Conservation (phyloP, 53 echinoderm and acorn worm genomes). For the Stichopus horrens region DNA sequence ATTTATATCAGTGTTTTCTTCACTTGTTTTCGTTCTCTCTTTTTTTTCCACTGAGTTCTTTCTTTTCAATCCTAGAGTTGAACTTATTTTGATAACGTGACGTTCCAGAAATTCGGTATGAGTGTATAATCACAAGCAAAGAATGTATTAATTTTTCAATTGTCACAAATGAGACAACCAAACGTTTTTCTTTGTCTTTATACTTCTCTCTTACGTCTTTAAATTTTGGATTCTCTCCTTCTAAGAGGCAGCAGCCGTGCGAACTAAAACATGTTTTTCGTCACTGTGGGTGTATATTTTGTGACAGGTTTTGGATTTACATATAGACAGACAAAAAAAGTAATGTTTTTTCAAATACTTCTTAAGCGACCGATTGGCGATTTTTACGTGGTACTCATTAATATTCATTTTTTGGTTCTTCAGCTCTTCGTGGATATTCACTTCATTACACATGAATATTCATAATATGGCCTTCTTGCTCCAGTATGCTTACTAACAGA, state of each 20-base stretch:
- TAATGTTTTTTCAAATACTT: not conserved
- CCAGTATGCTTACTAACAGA: constrained; percentile 4
- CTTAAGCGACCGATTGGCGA: not conserved
- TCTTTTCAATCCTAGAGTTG: not conserved
- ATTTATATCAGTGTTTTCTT: not conserved
- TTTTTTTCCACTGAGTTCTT: not conserved
- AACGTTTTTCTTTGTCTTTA: not conserved
- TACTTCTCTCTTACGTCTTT: not conserved
- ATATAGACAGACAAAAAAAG: not conserved
- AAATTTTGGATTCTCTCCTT: not conserved
- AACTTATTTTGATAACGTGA: not conserved
- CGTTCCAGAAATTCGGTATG: too few relatives aligned
- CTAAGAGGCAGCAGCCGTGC: not conserved
- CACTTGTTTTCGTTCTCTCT: not conserved
- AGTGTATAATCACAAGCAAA: too few relatives aligned
- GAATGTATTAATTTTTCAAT: not conserved
- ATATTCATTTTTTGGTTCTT: not conserved
- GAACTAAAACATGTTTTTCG: not conserved
- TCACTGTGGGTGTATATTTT: not conserved
- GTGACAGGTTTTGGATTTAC: not conserved
- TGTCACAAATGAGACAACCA: not conserved
- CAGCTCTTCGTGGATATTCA: not conserved
- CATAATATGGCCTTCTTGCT: not conserved
- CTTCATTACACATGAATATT: not conserved
- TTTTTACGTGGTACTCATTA: not conserved